Evolutionary conservation across 2,113 vertebrate genomes (phyloP).

Genomic region (Malurus cyaneus): DNA sequence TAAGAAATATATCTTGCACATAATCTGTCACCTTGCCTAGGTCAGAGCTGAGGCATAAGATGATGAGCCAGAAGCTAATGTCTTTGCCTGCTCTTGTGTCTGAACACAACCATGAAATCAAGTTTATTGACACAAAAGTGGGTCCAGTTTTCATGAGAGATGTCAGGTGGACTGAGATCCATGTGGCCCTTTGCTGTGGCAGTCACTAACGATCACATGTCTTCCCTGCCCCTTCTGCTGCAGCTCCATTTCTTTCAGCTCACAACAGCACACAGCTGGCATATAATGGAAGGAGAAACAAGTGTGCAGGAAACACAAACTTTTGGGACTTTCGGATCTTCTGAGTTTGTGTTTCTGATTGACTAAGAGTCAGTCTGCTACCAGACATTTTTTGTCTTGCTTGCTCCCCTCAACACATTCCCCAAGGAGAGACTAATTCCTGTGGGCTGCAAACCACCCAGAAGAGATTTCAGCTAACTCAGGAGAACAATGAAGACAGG

Average conservation of each 20-base stretch:
- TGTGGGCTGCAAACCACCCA: fast-evolving
- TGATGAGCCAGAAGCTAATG: neutral
- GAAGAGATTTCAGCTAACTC: neutral
- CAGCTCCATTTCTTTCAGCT: neutral
- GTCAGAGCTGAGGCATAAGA: neutral
- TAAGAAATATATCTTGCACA: neutral
- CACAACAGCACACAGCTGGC: neutral
- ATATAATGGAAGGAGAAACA: neutral
- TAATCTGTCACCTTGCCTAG: neutral
- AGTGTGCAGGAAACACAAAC: neutral
- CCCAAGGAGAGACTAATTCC: neutral
- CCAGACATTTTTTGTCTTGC: neutral
- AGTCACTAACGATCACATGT: neutral
- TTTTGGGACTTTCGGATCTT: neutral
- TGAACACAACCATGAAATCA: neutral
- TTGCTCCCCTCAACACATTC: neutral
- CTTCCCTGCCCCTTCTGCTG: neutral
- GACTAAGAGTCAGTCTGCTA: neutral
- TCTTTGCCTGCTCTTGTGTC: neutral
- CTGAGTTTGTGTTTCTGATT: neutral
- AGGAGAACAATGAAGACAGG: neutral
- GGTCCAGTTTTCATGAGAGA: neutral
- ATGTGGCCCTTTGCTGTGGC: neutral
- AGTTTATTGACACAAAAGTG: neutral
- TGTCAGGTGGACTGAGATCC: neutral